Evolutionary conservation across 2,113 vertebrate genomes (phyloP).

Genomic region (Spermophilus dauricus): DNA sequence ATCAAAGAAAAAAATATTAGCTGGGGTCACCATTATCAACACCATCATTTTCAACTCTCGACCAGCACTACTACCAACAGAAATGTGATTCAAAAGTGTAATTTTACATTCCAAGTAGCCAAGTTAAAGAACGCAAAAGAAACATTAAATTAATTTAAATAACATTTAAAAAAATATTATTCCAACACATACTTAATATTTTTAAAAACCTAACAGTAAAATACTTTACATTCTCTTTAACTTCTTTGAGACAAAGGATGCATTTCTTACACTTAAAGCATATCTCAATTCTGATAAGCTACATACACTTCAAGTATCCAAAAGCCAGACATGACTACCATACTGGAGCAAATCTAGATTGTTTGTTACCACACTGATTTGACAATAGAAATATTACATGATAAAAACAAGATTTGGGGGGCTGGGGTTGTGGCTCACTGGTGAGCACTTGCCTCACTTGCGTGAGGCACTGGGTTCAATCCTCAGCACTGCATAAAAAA

Average conservation of each 20-base stretch:
- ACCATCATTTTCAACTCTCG: neutral
- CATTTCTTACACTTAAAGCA: neutral
- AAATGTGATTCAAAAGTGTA: constrained; percentile 27
- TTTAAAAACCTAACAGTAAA: neutral
- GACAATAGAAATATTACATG: neutral
- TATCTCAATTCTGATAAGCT: neutral
- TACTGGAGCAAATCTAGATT: neutral
- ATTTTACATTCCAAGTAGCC: constrained; percentile 44
- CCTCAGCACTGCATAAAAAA: too few relatives aligned
- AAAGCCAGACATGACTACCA: neutral
- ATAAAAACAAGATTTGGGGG: neutral
- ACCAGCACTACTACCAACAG: neutral
- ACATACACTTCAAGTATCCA: constrained; percentile 13
- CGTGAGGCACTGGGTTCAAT: too few relatives aligned
- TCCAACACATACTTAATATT: constrained; percentile 8
- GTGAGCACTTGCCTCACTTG: too few relatives aligned
- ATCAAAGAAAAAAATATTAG: neutral
- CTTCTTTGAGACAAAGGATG: neutral
- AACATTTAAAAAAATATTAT: constrained; percentile 41
- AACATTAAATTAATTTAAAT: constrained; percentile 18
- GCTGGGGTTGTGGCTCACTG: too few relatives aligned
- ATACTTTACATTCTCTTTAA: neutral
- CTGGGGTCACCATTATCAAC: neutral
- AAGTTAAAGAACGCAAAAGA: neutral
- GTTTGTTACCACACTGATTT: neutral